phyloP scores from a whole-genome alignment of 2,113 vertebrate species.

The Cranoglanis bouderius region DNA sequence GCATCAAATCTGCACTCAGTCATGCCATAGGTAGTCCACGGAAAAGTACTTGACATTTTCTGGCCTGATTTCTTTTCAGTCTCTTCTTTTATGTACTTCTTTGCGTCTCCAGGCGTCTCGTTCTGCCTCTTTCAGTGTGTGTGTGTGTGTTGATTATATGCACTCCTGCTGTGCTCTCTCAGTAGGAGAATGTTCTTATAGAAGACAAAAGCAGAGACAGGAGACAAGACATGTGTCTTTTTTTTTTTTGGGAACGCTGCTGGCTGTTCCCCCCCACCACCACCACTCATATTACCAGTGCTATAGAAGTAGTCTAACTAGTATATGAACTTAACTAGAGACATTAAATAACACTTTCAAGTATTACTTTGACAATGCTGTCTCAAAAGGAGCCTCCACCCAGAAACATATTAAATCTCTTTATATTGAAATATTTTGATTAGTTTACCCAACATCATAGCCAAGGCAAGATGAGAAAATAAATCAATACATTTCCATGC shows the following conservation, averaged over 20 bases:
- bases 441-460: background rate
- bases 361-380: background rate
- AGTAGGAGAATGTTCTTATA: conserved; percentile 36
- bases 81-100: conserved; percentile 15
- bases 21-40: background rate
- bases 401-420: background rate
- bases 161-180: conserved; percentile 38
- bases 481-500: background rate
- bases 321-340: background rate
- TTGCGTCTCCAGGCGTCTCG: background rate
- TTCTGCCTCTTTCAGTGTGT: background rate
- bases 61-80: conserved; percentile 25
- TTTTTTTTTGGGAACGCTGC: conserved; percentile 7
- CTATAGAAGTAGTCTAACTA: background rate
- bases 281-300: conserved; percentile 24
- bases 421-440: background rate
- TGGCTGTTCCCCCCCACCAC: no score
- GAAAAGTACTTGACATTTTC: background rate
- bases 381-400: background rate
- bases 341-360: background rate
- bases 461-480: background rate
- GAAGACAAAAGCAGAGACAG: conserved; percentile 25
- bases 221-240: conserved; percentile 38
- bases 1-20: background rate
- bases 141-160: conserved; percentile 28